Percentiles rank a stretch among this genome's conserved stretches.
phyloP scores from a whole-genome alignment of 2,797 vertebrate species.

The Eutrigla gurnardus region DNA sequence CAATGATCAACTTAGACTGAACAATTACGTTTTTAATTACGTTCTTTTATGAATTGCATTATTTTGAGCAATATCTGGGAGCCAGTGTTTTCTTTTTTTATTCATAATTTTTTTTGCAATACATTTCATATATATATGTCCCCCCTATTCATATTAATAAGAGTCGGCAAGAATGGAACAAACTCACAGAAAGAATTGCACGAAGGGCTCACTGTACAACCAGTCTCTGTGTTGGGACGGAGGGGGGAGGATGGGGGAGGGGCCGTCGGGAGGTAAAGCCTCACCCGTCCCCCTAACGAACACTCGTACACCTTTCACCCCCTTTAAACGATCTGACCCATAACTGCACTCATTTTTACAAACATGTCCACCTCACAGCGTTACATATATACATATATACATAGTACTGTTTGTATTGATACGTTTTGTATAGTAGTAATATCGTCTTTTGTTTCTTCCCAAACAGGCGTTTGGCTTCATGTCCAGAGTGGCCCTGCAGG shows the following conservation, averaged over 20 bases:
- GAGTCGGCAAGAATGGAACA: neutral
- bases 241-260: no score
- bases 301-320: neutral
- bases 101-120: neutral
- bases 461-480: constrained; percentile 96
- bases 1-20: neutral
- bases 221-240: no score
- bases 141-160: neutral
- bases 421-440: neutral
- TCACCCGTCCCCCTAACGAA: neutral
- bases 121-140: neutral
- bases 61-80: neutral
- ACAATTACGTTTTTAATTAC: no score
- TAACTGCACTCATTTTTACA: neutral
- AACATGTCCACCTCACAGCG: neutral
- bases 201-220: neutral
- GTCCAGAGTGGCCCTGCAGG: constrained; percentile 93
- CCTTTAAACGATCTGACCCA: neutral
- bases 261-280: no score
- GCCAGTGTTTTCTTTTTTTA: neutral
- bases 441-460: constrained; percentile 41
- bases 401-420: neutral
- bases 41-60: neutral
- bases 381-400: neutral
- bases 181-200: neutral